A percentile compares a stretch with the other conserved stretches of the same genome.
These are phyloP conservation scores for Phylloscopus whistleri DNA, from an alignment of 2,113 vertebrate species.

Conservation along the genomic window DNA sequence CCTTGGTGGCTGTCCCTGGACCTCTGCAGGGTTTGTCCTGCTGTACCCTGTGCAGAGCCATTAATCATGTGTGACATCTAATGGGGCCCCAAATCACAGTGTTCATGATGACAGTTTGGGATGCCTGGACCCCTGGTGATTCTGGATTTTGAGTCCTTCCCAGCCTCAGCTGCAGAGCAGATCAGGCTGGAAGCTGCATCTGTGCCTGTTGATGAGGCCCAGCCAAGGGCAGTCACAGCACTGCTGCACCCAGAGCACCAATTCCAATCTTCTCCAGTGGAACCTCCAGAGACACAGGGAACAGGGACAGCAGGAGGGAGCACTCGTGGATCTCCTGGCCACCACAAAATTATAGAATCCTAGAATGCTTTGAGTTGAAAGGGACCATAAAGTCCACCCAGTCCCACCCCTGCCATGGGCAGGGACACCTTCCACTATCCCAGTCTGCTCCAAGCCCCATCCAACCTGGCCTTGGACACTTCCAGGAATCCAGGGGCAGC, in stretches of 20 bases:
- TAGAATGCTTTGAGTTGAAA: neutral
- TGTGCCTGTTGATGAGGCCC: neutral
- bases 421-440: neutral
- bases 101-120: neutral
- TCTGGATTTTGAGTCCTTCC: neutral
- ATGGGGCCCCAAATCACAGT: neutral
- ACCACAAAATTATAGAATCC: neutral
- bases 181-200: neutral
- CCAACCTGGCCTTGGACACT: neutral
- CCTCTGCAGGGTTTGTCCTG: neutral
- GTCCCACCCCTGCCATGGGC: neutral
- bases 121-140: neutral
- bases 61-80: neutral
- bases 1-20: neutral
- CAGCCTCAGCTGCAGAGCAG: neutral
- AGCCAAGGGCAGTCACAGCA: neutral
- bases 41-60: neutral
- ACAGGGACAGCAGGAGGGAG: neutral
- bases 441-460: neutral
- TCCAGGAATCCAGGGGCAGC: neutral
- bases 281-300: neutral
- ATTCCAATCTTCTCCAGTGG: too few species aligned
- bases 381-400: neutral
- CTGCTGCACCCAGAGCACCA: rapidly evolving
- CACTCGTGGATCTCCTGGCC: neutral